phyloP scores from a whole-genome alignment of 2,797 vertebrate genomes.

The Muscicapa striata region DNA sequence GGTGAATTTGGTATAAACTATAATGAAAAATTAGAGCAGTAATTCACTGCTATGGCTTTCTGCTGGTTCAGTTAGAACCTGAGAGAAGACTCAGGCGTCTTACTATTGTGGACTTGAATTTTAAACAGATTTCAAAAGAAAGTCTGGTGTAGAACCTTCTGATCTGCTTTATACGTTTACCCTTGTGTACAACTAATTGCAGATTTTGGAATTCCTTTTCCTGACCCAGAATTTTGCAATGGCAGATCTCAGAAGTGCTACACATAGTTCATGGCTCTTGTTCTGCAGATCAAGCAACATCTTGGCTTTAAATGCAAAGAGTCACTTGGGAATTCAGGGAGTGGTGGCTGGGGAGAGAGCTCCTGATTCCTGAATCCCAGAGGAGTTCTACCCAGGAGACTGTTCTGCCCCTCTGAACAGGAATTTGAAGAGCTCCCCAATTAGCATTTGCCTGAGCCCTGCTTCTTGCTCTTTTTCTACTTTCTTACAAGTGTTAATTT shows the following conservation, averaged over 20 bases:
- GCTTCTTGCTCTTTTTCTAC: neutral
- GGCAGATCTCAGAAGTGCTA: neutral
- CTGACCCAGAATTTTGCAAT: neutral
- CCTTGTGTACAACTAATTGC: neutral
- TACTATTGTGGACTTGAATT: neutral
- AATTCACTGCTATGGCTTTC: neutral
- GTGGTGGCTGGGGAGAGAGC: neutral
- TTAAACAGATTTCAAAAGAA: conserved; percentile 24
- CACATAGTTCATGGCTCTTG: neutral
- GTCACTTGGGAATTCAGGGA: neutral
- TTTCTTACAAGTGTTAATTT: conserved; percentile 59
- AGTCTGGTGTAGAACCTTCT: neutral
- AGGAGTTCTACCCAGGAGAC: neutral
- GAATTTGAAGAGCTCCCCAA: conserved; percentile 2
- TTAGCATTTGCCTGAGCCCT: conserved; percentile 21
- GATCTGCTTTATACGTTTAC: neutral
- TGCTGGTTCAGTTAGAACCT: neutral
- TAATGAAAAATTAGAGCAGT: neutral
- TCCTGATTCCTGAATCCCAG: neutral
- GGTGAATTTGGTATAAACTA: neutral
- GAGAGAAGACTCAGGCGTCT: neutral
- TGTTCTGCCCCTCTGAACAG: neutral
- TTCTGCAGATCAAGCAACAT: neutral
- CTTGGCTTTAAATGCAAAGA: neutral
- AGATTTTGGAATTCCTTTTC: neutral